A percentile compares a stretch with the other conserved stretches of the same genome.
Evolutionary conservation across 2,797 vertebrate genomes (phyloP).

Genomic region (Acrossocheilus wenchowensis): DNA sequence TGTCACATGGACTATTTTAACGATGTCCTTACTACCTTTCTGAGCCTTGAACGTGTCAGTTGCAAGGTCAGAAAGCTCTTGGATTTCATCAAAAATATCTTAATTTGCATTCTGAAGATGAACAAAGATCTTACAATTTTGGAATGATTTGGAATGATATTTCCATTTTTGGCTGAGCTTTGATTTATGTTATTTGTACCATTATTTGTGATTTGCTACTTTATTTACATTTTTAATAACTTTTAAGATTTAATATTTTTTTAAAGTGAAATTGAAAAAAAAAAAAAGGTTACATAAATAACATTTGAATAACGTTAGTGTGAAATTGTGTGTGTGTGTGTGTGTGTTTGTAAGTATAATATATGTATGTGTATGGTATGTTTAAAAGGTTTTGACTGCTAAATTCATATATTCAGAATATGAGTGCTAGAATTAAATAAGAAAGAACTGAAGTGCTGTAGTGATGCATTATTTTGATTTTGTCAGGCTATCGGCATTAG

Average conservation of each 20-base stretch:
- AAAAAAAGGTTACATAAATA: too few species aligned
- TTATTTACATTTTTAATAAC: background rate
- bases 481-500: background rate
- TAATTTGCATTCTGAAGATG: background rate
- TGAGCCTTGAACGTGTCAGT: too few species aligned
- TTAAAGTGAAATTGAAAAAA: too few species aligned
- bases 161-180: too few species aligned
- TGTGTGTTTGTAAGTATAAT: background rate
- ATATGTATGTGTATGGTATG: background rate
- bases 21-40: too few species aligned
- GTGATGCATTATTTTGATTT: background rate
- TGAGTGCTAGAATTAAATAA: background rate
- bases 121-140: background rate
- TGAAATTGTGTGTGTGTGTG: too few species aligned
- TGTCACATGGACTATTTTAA: background rate
- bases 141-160: background rate
- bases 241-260: too few species aligned
- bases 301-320: too few species aligned
- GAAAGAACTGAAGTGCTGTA: background rate
- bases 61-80: background rate
- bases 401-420: background rate
- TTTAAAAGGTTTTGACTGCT: background rate
- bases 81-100: background rate
- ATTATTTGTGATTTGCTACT: background rate
- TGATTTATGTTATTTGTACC: background rate